Conservation (phyloP, 1,140 invertebrate genomes). For the Temnothorax curvispinosus region DNA sequence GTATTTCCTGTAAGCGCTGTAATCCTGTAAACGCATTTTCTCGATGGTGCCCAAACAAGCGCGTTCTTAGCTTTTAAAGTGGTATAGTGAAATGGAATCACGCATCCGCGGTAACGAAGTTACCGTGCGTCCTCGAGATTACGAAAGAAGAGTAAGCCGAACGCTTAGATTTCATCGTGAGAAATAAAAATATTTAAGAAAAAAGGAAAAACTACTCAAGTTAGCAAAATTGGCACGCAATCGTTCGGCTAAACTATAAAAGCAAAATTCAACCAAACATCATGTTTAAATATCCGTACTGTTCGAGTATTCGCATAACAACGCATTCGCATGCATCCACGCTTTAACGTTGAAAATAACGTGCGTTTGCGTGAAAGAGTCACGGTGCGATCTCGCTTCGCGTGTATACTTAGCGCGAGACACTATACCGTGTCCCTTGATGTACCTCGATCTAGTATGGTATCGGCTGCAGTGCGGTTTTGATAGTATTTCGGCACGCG, state of each 20-base stretch:
- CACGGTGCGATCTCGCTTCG: too few relatives aligned
- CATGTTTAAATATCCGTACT: neutral
- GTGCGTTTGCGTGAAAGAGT: too few relatives aligned
- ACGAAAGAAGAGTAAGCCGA: neutral
- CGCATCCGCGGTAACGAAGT: slow-evolving; percentile 5
- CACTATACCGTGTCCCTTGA: too few relatives aligned
- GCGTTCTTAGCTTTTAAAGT: slow-evolving; percentile 1
- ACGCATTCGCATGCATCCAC: neutral
- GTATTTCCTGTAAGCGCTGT: neutral
- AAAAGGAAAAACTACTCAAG: neutral
- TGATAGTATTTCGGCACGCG: slow-evolving; percentile 13
- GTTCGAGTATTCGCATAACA: neutral
- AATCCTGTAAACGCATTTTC: slow-evolving; percentile 37
- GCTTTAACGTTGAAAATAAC: slow-evolving; percentile 49
- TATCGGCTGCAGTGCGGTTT: neutral
- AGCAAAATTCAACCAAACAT: neutral
- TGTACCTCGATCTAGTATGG: neutral
- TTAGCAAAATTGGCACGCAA: neutral
- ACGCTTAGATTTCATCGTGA: neutral
- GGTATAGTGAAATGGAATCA: neutral
- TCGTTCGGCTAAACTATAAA: neutral
- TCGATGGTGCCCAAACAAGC: neutral
- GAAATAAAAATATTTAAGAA: slow-evolving; percentile 5
- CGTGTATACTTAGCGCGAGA: too few relatives aligned
- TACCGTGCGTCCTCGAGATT: neutral